phyloP scores from a whole-genome alignment of 2,888 invertebrate species.

The Ormyrus pomaceus region DNA sequence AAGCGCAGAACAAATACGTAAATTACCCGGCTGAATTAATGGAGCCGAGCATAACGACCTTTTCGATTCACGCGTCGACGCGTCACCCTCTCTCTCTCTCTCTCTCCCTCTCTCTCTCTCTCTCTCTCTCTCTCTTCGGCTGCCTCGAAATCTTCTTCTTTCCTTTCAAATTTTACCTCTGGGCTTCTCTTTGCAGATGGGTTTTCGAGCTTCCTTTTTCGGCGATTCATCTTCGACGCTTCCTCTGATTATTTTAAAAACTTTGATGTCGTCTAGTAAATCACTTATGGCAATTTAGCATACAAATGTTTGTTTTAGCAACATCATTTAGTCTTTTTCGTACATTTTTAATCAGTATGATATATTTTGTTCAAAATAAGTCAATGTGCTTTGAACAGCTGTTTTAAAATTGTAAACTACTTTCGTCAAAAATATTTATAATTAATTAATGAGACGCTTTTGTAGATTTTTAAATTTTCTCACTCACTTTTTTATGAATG shows the following conservation, averaged over 20 bases:
- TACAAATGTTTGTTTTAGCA: too few species aligned
- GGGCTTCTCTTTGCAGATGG: conserved; percentile 1
- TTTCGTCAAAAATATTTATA: too few species aligned
- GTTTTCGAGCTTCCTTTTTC: conserved; percentile 17
- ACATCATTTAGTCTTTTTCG: too few species aligned
- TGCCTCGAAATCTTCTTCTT: neutral
- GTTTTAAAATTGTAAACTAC: too few species aligned
- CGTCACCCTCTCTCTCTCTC: conserved; percentile 28
- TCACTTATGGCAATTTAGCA: too few species aligned
- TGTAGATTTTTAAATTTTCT: too few species aligned
- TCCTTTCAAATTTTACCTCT: conserved; percentile 38
- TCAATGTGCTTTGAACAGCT: too few species aligned
- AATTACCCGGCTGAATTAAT: conserved; percentile 72
- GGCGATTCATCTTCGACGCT: conserved; percentile 2
- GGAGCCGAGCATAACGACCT: conserved; percentile 55
- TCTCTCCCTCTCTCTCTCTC: conserved; percentile 10
- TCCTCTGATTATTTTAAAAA: neutral
- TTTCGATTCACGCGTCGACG: conserved; percentile 51
- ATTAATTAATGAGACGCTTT: too few species aligned
- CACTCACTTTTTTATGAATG: too few species aligned
- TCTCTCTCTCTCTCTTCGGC: neutral
- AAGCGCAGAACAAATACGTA: conserved; percentile 75
- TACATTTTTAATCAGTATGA: too few species aligned
- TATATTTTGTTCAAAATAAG: too few species aligned
- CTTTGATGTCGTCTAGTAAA: too few species aligned